These are phyloP conservation scores for Plagodis pulveraria DNA, from an alignment of 2,888 invertebrate species.

Conservation along the genomic window DNA sequence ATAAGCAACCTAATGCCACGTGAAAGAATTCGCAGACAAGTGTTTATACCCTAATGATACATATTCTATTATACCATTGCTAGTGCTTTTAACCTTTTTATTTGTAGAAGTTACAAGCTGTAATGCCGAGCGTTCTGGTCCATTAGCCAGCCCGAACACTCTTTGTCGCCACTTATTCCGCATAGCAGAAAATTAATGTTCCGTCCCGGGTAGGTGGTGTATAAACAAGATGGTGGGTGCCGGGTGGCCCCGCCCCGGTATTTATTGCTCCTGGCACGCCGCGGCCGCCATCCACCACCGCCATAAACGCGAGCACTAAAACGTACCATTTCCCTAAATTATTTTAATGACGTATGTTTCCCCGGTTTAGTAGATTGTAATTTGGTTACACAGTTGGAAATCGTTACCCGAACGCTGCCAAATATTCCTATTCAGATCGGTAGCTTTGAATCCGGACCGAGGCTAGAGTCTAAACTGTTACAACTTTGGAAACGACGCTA, in stretches of 20 bases:
- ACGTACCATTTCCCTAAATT: conserved; percentile 76
- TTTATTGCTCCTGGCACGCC: conserved; percentile 72
- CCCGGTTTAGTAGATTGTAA: conserved; percentile 66
- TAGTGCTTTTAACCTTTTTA: conserved; percentile 13
- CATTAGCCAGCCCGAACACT: conserved; percentile 67
- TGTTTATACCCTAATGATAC: background rate
- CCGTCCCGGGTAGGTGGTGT: conserved; percentile 63
- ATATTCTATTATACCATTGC: conserved; percentile 27
- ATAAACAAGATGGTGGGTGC: conserved; percentile 68
- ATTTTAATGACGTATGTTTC: conserved; percentile 74
- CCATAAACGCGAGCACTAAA: conserved; percentile 74
- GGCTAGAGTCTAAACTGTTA: conserved; percentile 42
- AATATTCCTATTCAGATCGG: conserved; percentile 43
- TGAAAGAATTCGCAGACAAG: too few species aligned
- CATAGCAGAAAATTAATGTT: conserved; percentile 72
- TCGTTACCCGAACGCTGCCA: conserved; percentile 57
- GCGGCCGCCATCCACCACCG: conserved; percentile 58
- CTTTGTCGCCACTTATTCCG: conserved; percentile 70
- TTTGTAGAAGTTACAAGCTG: conserved; percentile 53
- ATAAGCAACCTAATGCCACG: too few species aligned
- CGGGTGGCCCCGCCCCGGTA: conserved; percentile 60
- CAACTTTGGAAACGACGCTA: conserved; percentile 44
- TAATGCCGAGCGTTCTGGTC: conserved; percentile 61
- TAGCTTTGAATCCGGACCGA: conserved; percentile 18
- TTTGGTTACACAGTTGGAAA: conserved; percentile 60